Evolutionary conservation across 2,797 vertebrate species (phyloP).

Genomic region (Rhabdomys pumilio): DNA sequence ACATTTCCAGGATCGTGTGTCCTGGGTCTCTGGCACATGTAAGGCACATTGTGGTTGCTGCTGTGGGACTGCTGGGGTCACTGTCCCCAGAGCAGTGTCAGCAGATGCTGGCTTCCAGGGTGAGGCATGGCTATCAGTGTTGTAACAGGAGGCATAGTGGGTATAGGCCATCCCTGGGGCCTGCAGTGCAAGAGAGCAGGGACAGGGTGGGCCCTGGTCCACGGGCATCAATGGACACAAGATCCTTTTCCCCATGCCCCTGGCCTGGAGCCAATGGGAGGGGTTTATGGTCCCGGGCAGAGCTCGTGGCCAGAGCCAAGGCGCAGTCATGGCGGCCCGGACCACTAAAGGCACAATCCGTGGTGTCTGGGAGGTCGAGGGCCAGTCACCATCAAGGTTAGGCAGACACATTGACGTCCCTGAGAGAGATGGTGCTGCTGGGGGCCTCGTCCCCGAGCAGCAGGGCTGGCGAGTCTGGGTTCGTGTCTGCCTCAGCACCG

Average conservation of each 20-base stretch:
- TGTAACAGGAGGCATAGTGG: slow-evolving; percentile 28
- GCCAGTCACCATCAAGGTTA: slow-evolving; percentile 85
- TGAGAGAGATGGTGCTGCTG: slow-evolving; percentile 92
- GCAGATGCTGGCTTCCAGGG: slow-evolving; percentile 55
- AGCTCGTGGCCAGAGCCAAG: slow-evolving; percentile 67
- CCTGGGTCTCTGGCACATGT: background rate
- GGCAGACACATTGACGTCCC: slow-evolving; percentile 96
- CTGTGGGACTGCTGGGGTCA: slow-evolving; percentile 3
- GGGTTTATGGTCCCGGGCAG: background rate
- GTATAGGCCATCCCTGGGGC: background rate
- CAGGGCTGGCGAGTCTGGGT: slow-evolving; percentile 86
- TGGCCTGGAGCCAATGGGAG: background rate
- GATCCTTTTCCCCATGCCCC: background rate
- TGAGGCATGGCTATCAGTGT: slow-evolving; percentile 68
- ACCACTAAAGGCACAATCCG: slow-evolving; percentile 89
- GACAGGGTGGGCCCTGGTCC: background rate
- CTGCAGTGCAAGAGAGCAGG: slow-evolving; percentile 73
- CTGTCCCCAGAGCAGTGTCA: background rate
- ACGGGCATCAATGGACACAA: background rate
- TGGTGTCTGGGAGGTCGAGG: slow-evolving; percentile 82
- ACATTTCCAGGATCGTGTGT: background rate
- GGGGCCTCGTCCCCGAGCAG: slow-evolving; percentile 90
- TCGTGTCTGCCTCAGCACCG: background rate
- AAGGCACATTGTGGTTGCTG: slow-evolving; percentile 84
- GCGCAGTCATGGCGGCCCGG: slow-evolving; percentile 68